Conservation (phyloP, 2,113 vertebrate genomes). For the Caranx ignobilis region DNA sequence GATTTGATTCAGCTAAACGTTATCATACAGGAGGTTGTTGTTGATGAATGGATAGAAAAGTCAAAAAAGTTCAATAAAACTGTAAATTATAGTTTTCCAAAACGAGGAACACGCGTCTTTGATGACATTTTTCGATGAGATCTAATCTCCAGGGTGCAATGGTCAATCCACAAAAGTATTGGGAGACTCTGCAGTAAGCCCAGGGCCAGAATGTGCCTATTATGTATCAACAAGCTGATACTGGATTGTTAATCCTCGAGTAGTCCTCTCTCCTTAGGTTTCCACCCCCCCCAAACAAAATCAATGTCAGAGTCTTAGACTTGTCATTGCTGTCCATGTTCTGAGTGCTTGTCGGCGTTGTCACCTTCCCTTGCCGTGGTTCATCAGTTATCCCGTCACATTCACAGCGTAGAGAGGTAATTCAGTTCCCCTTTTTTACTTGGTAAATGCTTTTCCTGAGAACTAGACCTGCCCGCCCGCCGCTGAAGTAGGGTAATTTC, state of each 20-base stretch:
- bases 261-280: slow-evolving; percentile 36
- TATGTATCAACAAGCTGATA: slow-evolving; percentile 54
- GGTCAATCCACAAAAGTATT: slow-evolving; percentile 20
- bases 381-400: slow-evolving; percentile 57
- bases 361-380: slow-evolving; percentile 11
- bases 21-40: neutral
- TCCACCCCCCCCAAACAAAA: slow-evolving; percentile 26
- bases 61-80: neutral
- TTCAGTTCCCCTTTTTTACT: slow-evolving; percentile 45
- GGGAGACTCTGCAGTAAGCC: slow-evolving; percentile 28
- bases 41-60: neutral
- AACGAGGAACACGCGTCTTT: neutral
- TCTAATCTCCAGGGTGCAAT: slow-evolving; percentile 32
- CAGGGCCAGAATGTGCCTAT: slow-evolving; percentile 14
- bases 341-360: slow-evolving; percentile 3
- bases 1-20: neutral
- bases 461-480: slow-evolving; percentile 34
- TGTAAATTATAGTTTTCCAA: slow-evolving; percentile 1
- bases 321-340: slow-evolving; percentile 28
- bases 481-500: slow-evolving; percentile 64
- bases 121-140: neutral
- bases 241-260: slow-evolving; percentile 51
- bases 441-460: slow-evolving; percentile 47
- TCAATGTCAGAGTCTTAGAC: slow-evolving; percentile 43
- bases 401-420: slow-evolving; percentile 33